Conservation (phyloP, 2,888 invertebrate species). For the Norana najaformis region DNA sequence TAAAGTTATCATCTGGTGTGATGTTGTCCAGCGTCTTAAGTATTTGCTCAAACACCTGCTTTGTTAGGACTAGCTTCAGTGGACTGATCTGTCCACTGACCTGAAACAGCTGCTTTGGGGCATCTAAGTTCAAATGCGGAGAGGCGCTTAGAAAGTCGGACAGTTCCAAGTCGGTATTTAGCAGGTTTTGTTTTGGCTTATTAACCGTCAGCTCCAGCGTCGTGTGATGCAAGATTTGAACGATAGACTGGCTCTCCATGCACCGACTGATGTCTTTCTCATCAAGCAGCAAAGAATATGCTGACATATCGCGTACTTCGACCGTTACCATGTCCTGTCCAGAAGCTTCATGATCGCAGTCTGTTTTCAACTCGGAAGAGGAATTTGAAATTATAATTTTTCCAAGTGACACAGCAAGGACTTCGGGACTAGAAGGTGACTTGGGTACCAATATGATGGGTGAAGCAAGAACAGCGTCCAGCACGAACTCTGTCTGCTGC, state of each 20-base stretch:
- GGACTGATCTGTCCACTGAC: constrained; percentile 79
- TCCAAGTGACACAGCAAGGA: constrained; percentile 88
- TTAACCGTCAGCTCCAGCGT: constrained; percentile 75
- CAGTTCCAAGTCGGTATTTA: constrained; percentile 17
- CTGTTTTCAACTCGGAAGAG: background rate
- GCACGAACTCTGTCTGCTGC: constrained; percentile 26
- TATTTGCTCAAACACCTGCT: constrained; percentile 86
- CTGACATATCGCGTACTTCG: constrained; percentile 73
- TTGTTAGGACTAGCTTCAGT: constrained; percentile 80
- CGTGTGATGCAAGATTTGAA: constrained; percentile 85
- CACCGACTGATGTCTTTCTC: constrained; percentile 51
- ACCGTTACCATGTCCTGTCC: constrained; percentile 27
- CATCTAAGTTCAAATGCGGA: constrained; percentile 26
- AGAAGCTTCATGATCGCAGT: background rate
- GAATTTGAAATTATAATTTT: constrained; percentile 70
- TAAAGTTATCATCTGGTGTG: constrained; percentile 42
- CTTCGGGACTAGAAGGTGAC: constrained; percentile 76
- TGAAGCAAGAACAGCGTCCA: constrained; percentile 82
- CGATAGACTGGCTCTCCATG: constrained; percentile 68
- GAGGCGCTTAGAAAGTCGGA: background rate
- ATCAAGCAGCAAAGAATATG: constrained; percentile 76
- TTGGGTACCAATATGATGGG: constrained; percentile 88
- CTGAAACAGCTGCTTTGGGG: constrained; percentile 59
- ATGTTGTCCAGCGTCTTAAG: constrained; percentile 65
- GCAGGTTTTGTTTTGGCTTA: constrained; percentile 52